Percentiles rank a stretch among this genome's conserved stretches.
Evolutionary conservation across 2,113 vertebrate species (phyloP).

Genomic region (Oryzias woworae): DNA sequence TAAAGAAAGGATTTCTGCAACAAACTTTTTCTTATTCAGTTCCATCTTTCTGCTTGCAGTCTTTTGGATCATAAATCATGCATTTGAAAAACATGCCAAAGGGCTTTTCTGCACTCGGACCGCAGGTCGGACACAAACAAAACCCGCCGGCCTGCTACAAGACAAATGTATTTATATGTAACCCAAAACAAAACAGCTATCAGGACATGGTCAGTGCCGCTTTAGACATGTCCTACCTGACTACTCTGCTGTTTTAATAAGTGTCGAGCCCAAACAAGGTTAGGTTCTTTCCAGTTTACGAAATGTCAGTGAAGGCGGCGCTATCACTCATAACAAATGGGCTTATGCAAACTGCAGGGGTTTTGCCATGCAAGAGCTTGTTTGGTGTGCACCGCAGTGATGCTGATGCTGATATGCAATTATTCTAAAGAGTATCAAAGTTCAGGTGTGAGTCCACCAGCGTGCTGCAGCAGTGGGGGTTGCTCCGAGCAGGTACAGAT

Average conservation of each 20-base stretch:
- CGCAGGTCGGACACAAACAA: conserved; percentile 56
- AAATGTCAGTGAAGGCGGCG: conserved; percentile 81
- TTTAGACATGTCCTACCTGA: conserved; percentile 70
- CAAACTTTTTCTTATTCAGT: conserved; percentile 61
- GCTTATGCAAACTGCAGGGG: conserved; percentile 79
- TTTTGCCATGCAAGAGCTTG: conserved; percentile 80
- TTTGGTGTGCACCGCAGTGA: conserved; percentile 73
- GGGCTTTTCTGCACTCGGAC: conserved; percentile 73
- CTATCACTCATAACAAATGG: conserved; percentile 86
- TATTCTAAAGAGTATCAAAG: conserved; percentile 85
- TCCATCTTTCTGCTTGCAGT: conserved; percentile 35
- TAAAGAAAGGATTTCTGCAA: conserved; percentile 2
- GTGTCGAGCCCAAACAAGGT: conserved; percentile 83
- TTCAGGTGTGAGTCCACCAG: conserved; percentile 72
- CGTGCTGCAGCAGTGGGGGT: conserved; percentile 56
- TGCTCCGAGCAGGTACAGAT: conserved; percentile 64
- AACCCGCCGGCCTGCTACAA: conserved; percentile 60
- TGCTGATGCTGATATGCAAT: conserved; percentile 84
- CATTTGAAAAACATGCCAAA: conserved; percentile 61
- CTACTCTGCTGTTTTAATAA: conserved; percentile 83
- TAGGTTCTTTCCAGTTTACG: conserved; percentile 80
- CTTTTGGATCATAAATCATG: conserved; percentile 76
- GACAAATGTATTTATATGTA: conserved; percentile 83
- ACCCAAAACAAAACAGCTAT: conserved; percentile 74
- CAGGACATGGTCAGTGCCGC: conserved; percentile 67